Conservation (phyloP, 2,888 invertebrate genomes). For the Geotrupes spiniger region DNA sequence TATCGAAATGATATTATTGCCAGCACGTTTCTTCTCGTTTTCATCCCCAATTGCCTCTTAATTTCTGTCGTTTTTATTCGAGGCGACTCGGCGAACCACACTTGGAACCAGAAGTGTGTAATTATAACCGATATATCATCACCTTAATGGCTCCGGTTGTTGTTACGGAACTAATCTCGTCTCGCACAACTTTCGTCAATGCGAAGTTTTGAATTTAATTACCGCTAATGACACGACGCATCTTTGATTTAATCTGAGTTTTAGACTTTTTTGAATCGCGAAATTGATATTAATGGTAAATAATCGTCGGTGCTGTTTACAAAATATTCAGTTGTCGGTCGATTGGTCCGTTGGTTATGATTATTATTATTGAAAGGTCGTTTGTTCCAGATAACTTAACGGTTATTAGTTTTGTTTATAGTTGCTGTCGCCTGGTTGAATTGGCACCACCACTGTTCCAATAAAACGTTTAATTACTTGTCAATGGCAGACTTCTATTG, state of each 20-base stretch:
- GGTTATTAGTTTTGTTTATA: conserved; percentile 38
- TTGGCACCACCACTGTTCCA: conserved; percentile 33
- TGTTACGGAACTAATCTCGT: conserved; percentile 5
- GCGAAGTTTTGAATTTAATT: conserved; percentile 5
- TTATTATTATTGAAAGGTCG: conserved; percentile 12
- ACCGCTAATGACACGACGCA: not conserved
- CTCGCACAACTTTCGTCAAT: not conserved
- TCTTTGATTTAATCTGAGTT: not conserved
- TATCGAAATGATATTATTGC: no score
- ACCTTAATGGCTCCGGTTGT: conserved; percentile 1
- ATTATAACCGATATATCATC: conserved; percentile 23
- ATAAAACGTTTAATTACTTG: conserved; percentile 46
- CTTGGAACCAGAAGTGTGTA: conserved; percentile 21
- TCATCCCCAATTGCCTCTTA: no score
- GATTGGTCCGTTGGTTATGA: not conserved
- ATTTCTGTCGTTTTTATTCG: not conserved
- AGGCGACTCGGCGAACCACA: conserved; percentile 17
- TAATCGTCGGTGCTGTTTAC: no score
- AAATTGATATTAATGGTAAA: no score
- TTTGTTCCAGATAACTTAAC: conserved; percentile 26
- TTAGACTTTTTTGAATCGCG: not conserved
- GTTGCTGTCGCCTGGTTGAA: conserved; percentile 33
- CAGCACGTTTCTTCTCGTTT: no score
- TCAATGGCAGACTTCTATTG: conserved; percentile 43
- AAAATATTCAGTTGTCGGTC: no score